Evolutionary conservation across 2,888 invertebrate species (phyloP), one percentile per base, ranked within the genome.

Genomic region (Nephrocerus scutellatus): DNA sequence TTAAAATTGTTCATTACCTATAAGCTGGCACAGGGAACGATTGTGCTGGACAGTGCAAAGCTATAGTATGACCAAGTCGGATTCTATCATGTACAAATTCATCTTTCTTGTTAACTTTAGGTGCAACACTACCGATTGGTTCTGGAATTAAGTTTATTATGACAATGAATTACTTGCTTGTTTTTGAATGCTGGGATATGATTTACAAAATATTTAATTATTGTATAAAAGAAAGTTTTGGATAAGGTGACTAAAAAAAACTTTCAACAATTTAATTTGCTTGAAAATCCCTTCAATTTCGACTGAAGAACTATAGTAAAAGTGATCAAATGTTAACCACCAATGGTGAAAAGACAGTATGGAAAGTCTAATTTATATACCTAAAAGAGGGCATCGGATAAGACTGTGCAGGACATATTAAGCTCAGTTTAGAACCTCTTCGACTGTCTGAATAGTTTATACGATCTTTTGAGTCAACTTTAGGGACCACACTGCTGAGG

Each of bases 381-480:
- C 63, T 59, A 73, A 73, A 76, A 47, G 71, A 63, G 47, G 78
- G 77, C 66, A 79, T 76, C 49, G 84, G 84, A 66, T 77, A 82
- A 47, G 81, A 84, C 73, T 84, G 84, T 43, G 83, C 82, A 60
- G 82, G 83, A 65, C 84, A 84, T 57, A 82, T 72, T 52, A 83
- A 67, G 40, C 76, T 79, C 59, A 84, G 74, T 56, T 75, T 73
- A 6, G 44, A 31, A 5, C 51, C 55, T 13, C 16, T 35, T 0
- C 51, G 51, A 14, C 71, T 70, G 57, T 74, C 74, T 48, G 76
- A 71, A 70, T 75, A 76, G 38, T 72, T 77, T 47, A 76, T 73
- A 60, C 77, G 76, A 52, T 78, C 74, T 57, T 76, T 70, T 30
- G 75, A 72, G 48, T 79, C 75, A 53, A 82, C 76, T 63, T 79